phyloP scores from a whole-genome alignment of 2,888 invertebrate species.

The Drosophila ezoana region DNA sequence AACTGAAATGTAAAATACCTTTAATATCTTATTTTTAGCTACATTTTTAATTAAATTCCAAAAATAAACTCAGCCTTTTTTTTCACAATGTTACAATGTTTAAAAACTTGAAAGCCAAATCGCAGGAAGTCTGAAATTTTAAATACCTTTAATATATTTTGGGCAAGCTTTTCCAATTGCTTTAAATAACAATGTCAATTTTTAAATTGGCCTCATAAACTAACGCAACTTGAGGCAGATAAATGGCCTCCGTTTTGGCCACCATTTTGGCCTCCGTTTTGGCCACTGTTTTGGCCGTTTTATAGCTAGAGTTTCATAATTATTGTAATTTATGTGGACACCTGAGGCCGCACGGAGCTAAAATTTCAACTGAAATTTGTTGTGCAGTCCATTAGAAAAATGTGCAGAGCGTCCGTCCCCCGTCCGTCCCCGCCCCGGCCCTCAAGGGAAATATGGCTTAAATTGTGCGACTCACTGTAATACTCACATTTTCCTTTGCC shows the following conservation, averaged over 20 bases:
- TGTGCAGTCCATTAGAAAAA: constrained; percentile 33
- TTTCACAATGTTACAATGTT: not conserved
- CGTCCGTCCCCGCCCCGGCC: not conserved
- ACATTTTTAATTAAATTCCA: not conserved
- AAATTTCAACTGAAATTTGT: constrained; percentile 38
- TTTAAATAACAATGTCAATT: constrained; percentile 26
- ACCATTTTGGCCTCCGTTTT: constrained; percentile 1
- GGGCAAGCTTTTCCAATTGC: not conserved
- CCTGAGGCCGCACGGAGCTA: constrained; percentile 60
- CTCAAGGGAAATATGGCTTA: constrained; percentile 59
- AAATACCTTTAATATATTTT: not conserved
- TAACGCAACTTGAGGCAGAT: constrained; percentile 24
- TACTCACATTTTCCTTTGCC: constrained; percentile 40
- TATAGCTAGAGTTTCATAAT: constrained; percentile 67
- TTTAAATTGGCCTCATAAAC: constrained; percentile 41
- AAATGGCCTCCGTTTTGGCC: constrained; percentile 24
- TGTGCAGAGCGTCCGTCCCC: constrained; percentile 12
- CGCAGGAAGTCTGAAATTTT: too few species aligned
- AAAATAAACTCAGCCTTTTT: not conserved
- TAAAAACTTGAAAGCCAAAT: not conserved
- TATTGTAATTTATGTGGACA: constrained; percentile 77
- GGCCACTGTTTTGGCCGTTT: constrained; percentile 23
- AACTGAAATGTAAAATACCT: too few species aligned
- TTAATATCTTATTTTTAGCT: not conserved
- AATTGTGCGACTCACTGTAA: constrained; percentile 58